Percentiles rank a stretch among this genome's conserved stretches.
phyloP scores from a whole-genome alignment of 2,797 vertebrate genomes.

The Notoglanidium macrostoma region DNA sequence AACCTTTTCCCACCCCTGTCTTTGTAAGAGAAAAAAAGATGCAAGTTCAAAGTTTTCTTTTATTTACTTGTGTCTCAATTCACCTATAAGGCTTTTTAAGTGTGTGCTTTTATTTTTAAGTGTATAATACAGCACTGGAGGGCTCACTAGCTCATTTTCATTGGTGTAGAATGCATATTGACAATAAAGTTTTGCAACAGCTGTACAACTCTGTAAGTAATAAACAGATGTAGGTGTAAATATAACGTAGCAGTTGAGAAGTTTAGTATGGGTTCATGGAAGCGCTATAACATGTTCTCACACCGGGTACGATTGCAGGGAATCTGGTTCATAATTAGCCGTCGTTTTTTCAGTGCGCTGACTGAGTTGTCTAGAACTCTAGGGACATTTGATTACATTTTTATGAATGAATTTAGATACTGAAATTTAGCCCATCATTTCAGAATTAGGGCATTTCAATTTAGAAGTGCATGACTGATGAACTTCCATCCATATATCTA shows the following conservation, averaged over 20 bases:
- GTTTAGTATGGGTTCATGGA: not conserved
- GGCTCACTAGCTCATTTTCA: not conserved
- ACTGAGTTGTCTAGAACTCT: not conserved
- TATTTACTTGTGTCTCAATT: not conserved
- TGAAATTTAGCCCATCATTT: not conserved
- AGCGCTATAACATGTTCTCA: not conserved
- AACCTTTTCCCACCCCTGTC: no score
- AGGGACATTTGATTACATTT: not conserved
- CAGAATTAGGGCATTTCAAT: not conserved
- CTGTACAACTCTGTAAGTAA: not conserved
- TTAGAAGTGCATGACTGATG: not conserved
- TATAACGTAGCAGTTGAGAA: not conserved
- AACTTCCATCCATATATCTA: no score
- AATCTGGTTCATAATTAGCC: not conserved
- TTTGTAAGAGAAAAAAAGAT: no score
- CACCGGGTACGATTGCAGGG: not conserved
- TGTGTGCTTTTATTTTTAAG: no score
- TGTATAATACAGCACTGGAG: no score
- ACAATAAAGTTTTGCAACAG: not conserved
- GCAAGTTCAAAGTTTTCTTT: not conserved
- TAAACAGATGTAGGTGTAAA: not conserved
- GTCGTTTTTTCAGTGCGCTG: not conserved
- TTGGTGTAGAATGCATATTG: not conserved
- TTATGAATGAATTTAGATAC: not conserved
- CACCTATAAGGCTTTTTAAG: not conserved